Base-by-base conservation (phyloP, 30 jellyfish, hydroid and myxozoan species). In the Turritopsis dohrnii region DNA sequence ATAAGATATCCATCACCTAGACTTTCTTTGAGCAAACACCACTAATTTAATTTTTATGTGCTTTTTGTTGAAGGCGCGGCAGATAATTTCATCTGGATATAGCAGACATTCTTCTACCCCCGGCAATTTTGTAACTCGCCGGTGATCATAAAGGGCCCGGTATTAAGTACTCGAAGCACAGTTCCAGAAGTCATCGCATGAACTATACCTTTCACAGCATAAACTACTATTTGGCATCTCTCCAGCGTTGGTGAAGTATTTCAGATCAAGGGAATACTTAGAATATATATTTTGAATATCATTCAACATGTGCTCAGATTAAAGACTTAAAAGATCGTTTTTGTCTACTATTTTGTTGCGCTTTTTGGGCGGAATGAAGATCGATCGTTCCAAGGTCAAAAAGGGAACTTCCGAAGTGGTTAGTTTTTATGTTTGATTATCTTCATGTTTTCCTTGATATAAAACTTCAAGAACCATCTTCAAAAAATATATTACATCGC, bases 371-470 rank as follows among this genome's bases (percentile, higher is more conserved):
- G 27, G 76, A 66, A 66, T 93, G 98, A 93, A 93, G 82, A 87
- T 93, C 54, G 98, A 93, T 83, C 86, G 98, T 21, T 79, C 92
- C 54, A 93, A 93, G 81, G 88, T 93, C 66, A 89, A 93, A 52
- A 93, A 93, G 74, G 90, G 96, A 52, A 71, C 96, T 18, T 93
- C 98, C 5, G 98, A 93, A 80, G 93, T 93, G 93, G 98, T 93
- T 76, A 80, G 75, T 69, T 66, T 66, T 22, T 29, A 16, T 52
- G 22, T 60, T n/a, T n/a, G n/a, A n/a, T n/a, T n/a, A n/a, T n/a
- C n/a, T n/a, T n/a, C n/a, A n/a, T n/a, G n/a, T n/a, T n/a, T n/a
- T n/a, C n/a, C n/a, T n/a, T n/a, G n/a, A n/a, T n/a, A n/a, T n/a
- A n/a, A n/a, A n/a, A n/a, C 9, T 3, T 13, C 13, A 41, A 13